Evolutionary conservation across 37 sponge, comb jelly and placozoan species (phyloP), one percentile per base, ranked within the genome.

Genomic region (Axinella damicornis): DNA sequence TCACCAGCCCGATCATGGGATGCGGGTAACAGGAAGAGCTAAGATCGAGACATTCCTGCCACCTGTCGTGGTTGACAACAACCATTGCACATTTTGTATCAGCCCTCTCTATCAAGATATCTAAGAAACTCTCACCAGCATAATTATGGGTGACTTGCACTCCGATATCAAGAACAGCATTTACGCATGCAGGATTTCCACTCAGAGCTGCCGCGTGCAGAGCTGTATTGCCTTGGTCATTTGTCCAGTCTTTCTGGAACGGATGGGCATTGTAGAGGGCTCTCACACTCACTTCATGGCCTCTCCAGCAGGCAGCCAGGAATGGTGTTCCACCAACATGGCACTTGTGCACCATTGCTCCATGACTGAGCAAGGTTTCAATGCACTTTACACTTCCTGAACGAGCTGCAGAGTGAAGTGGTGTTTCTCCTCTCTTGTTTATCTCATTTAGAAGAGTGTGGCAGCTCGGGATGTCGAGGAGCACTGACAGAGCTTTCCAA

Each of bases 271-370:
- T 74, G 71, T 72, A 73, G 4, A 92, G 65, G 2, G 67, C 17
- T 46, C 79, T 74, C 0, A 89, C 78, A 54, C 65, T 56, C 15
- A 58, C 59, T 14, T 63, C 31, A 35, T 89, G 83, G 27, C 95
- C 95, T 12, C 24, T 38, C 2, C 0, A 0, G 54, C 89, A 86
- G 36, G 97, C 94, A 74, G 22, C 20, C 46, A 84, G 40, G 71
- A 96, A 88, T 54, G 97, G 92, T 31, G 92, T 89, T 18, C n/a
- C 28, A 2, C 97, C 97, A 17, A 0, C 19, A 37, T 76, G 55
- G 61, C 87, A 89, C 30, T 79, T 85, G 74, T 88, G 95, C 46
- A 91, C n/a, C 81, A 96, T 85, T 27, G 95, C 95, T 57, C 97
- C 97, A 35, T 86, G 80, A 21, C 76, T 54, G 2, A 96, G 87